These are phyloP conservation scores for Rhyacichthys aspro DNA, from an alignment of 2,797 vertebrate species.

Conservation along the genomic window DNA sequence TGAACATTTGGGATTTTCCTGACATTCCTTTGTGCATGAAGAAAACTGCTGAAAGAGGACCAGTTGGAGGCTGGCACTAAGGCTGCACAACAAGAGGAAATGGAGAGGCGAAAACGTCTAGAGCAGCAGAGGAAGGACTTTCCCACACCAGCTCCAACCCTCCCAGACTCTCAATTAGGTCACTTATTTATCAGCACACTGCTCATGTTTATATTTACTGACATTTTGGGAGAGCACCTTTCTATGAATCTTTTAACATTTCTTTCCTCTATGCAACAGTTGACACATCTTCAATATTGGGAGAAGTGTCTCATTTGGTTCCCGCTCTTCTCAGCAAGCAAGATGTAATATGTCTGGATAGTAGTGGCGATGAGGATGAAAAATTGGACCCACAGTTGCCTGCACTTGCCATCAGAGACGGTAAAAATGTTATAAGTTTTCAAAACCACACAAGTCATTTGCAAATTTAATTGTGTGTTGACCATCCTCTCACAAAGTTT, in stretches of 20 bases:
- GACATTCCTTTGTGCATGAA: conserved; percentile 56
- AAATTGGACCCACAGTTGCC: conserved; percentile 55
- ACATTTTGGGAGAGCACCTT: neutral
- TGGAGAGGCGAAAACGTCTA: conserved; percentile 93
- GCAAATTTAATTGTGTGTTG: neutral
- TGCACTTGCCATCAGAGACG: conserved; percentile 64
- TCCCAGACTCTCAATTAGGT: conserved; percentile 88
- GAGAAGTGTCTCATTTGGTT: conserved; percentile 85
- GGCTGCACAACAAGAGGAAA: conserved; percentile 96
- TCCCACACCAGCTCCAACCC: conserved; percentile 76
- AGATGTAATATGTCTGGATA: conserved; percentile 97
- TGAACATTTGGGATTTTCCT: conserved; percentile 2
- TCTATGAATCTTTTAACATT: neutral
- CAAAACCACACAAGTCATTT: neutral
- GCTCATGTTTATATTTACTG: neutral
- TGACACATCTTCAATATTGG: conserved; percentile 84
- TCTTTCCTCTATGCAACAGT: conserved; percentile 65
- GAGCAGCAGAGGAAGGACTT: conserved; percentile 98
- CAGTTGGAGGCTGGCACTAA: conserved; percentile 97
- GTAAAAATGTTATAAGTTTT: conserved; percentile 32
- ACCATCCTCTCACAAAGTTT: conserved; percentile 13
- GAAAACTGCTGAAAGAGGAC: conserved; percentile 95
- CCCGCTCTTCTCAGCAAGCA: conserved; percentile 81
- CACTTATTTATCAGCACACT: conserved; percentile 27
- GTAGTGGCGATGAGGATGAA: conserved; percentile 89